Conservation (phyloP, 2,888 invertebrate species). For the Drosophila mayaguana region DNA sequence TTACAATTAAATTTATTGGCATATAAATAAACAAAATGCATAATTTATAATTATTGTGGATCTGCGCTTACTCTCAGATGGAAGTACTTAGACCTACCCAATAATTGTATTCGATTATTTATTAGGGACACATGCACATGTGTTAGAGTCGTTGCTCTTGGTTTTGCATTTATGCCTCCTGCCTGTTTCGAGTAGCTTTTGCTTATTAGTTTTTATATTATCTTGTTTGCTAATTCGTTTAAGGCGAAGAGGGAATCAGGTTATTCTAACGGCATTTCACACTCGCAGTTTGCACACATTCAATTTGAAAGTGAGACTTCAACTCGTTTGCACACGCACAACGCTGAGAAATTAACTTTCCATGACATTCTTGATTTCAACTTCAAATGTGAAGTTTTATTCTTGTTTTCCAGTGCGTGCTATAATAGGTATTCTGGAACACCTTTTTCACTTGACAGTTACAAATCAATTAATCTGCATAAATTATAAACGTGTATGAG, state of each 20-base stretch:
- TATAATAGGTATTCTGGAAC: slow-evolving; percentile 36
- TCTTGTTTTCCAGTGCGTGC: background rate
- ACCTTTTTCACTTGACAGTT: background rate
- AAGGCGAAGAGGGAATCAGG: background rate
- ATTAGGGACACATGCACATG: background rate
- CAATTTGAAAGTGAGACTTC: slow-evolving; percentile 17
- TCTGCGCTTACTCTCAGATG: background rate
- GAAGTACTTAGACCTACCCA: background rate
- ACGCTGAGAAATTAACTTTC: background rate
- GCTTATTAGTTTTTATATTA: slow-evolving; percentile 16
- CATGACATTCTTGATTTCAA: background rate
- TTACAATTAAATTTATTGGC: slow-evolving; percentile 18
- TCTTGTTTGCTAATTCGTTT: slow-evolving; percentile 19
- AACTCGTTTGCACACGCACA: slow-evolving; percentile 11
- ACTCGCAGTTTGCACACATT: background rate
- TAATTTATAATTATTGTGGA: background rate
- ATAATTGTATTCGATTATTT: background rate
- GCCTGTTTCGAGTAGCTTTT: background rate
- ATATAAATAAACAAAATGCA: background rate
- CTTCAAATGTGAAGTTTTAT: background rate
- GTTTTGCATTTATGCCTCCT: background rate
- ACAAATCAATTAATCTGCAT: slow-evolving; percentile 3
- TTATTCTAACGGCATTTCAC: slow-evolving; percentile 17
- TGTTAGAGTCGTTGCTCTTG: background rate
- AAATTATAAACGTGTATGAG: background rate